Conservation (phyloP, 2,888 invertebrate genomes). For the Polydrusus tereticollis region DNA sequence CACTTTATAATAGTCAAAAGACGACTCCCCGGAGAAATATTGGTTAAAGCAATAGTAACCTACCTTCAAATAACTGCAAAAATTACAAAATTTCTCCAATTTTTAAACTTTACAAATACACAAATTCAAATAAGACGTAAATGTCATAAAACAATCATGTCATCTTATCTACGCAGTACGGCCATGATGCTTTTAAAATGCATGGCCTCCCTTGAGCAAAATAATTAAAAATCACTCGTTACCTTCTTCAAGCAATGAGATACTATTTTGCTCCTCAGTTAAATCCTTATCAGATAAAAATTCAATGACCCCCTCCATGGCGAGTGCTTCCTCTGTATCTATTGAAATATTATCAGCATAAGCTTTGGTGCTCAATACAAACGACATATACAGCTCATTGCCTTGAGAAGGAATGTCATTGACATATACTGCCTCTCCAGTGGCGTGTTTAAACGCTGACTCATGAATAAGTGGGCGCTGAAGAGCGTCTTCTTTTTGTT, state of each 20-base stretch:
- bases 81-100: no score
- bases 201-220: no score
- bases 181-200: no score
- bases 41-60: no score
- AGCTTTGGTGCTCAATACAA: slow-evolving; percentile 84
- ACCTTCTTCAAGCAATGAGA: slow-evolving; percentile 83
- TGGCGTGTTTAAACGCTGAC: slow-evolving; percentile 86
- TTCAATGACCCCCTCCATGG: slow-evolving; percentile 81
- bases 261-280: slow-evolving; percentile 73
- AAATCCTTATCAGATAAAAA: slow-evolving; percentile 86
- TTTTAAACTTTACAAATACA: no score
- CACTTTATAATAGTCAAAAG: no score
- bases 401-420: slow-evolving; percentile 86
- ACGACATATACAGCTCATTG: slow-evolving; percentile 83
- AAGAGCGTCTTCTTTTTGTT: slow-evolving; percentile 77
- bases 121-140: no score
- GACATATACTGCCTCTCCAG: slow-evolving; percentile 88
- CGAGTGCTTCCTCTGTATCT: slow-evolving; percentile 80
- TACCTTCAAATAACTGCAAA: no score
- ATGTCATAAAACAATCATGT: no score
- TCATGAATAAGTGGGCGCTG: slow-evolving; percentile 77
- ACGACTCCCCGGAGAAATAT: no score
- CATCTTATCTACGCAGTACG: no score
- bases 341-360: slow-evolving; percentile 84
- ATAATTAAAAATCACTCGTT: no score